Evolutionary conservation across 2,797 vertebrate genomes (phyloP).

Genomic region (Chanos chanos): DNA sequence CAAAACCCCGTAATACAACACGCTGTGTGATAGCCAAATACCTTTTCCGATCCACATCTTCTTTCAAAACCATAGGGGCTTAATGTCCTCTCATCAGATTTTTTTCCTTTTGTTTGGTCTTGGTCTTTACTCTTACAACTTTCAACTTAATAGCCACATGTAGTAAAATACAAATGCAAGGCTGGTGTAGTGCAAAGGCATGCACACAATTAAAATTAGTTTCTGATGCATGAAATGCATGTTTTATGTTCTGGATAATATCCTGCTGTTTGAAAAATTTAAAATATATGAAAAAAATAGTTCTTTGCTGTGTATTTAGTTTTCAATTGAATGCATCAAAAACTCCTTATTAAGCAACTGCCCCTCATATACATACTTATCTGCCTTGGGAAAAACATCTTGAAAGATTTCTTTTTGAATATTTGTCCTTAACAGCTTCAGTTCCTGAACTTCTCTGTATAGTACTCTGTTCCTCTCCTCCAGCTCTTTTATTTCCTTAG

Average conservation of each 20-base stretch:
- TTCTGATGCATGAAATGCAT: too few species aligned
- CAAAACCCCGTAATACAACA: conserved; percentile 45
- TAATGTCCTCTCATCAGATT: too few species aligned
- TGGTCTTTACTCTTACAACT: not conserved
- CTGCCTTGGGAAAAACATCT: conserved; percentile 50
- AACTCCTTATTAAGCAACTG: conserved; percentile 5
- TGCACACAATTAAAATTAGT: too few species aligned
- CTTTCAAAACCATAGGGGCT: conserved; percentile 9
- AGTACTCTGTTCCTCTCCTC: conserved; percentile 45
- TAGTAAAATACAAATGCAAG: too few species aligned
- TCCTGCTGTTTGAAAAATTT: too few species aligned
- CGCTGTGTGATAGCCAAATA: conserved; percentile 15
- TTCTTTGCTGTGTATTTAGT: conserved; percentile 1
- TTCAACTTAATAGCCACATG: too few species aligned
- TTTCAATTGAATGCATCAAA: too few species aligned
- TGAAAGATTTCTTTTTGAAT: conserved; percentile 50
- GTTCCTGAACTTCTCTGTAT: conserved; percentile 35
- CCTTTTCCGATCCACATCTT: conserved; percentile 32
- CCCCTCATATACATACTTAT: conserved; percentile 56
- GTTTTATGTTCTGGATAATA: too few species aligned
- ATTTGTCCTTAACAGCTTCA: conserved; percentile 24
- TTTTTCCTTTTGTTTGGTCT: not conserved
- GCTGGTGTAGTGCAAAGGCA: too few species aligned
- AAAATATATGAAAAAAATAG: not conserved
- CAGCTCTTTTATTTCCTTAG: conserved; percentile 49